Percentiles rank a stretch among this genome's conserved stretches.
Evolutionary conservation across 2,888 invertebrate species (phyloP).

Genomic region (Nezara viridula): DNA sequence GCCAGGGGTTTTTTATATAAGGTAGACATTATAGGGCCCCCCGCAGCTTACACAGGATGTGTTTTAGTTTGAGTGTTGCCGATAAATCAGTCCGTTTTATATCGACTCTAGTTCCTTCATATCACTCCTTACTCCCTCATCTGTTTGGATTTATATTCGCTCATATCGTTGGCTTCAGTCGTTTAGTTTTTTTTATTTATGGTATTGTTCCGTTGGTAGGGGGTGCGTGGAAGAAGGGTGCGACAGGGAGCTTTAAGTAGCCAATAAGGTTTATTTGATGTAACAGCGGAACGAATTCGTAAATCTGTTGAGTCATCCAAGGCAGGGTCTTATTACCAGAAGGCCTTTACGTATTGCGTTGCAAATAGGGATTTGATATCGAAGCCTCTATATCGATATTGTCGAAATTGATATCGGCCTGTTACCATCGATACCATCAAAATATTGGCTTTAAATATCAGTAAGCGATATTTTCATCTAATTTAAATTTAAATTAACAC

Average conservation of each 20-base stretch:
- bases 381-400: too few species aligned
- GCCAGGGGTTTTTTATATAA: neutral
- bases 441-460: too few species aligned
- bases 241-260: neutral
- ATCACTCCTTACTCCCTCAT: neutral
- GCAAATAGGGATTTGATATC: too few species aligned
- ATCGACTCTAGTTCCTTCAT: neutral
- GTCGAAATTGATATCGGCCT: too few species aligned
- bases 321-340: neutral
- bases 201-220: neutral
- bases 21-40: neutral
- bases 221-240: neutral
- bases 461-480: too few species aligned
- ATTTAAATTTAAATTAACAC: too few species aligned
- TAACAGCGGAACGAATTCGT: constrained; percentile 29
- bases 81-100: neutral
- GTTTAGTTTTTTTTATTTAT: constrained; percentile 6
- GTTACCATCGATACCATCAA: too few species aligned
- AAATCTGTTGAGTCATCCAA: neutral
- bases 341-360: too few species aligned
- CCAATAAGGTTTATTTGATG: constrained; percentile 21
- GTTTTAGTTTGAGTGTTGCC: constrained; percentile 13
- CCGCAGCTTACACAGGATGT: constrained; percentile 24
- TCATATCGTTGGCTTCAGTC: neutral
- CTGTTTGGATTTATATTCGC: neutral